Base-by-base conservation (phyloP, 2,113 vertebrate genomes). In the Menura novaehollandiae region DNA sequence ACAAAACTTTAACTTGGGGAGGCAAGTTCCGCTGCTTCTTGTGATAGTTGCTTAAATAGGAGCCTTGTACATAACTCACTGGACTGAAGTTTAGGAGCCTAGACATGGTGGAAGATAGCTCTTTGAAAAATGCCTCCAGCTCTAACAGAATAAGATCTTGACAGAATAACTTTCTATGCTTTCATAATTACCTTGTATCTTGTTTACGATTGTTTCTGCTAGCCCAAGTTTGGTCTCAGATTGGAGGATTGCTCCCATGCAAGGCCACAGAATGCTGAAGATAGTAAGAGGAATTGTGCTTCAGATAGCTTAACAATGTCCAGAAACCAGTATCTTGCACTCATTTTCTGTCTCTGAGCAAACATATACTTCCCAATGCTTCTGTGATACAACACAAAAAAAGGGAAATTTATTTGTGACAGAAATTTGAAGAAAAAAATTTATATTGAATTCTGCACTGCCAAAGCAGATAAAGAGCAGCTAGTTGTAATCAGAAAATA, bases 1-100 rank as follows among this genome's bases (percentile, higher is more conserved):
- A 87, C 24, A 7, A 46, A 87, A 66, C 17, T 63, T 46, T 24
- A 68, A 2, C 7, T 82, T n/a, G 4, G 2, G 16, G 33, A n/a
- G 14, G 5, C 15, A 64, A 60, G 9, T 67, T 85, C 39, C 7
- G 1, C 26, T 71, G 44, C 13, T 28, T 88, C 6, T 74, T 60
- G 15, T 56, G 20, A 14, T 12, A 28, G 27, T 37, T 79, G 12
- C 47, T 83, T 46, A 26, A 87, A 47, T 10, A 51, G 43, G 11
- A 78, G 5, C 19, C 28, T 85, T 71, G 7, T 46, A 12, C 28
- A 35, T 60, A 44, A 39, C 41, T 58, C 0, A 0, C 21, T 73
- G 52, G 2, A 9, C 64, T 91, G 27, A 78, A 55, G 28, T 16
- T 62, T 30, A 66, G 53, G 6, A 60, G 17, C 49, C 24, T 68